Base-by-base conservation (phyloP, 2,797 vertebrate species). In the Fistularia tabacaria region DNA sequence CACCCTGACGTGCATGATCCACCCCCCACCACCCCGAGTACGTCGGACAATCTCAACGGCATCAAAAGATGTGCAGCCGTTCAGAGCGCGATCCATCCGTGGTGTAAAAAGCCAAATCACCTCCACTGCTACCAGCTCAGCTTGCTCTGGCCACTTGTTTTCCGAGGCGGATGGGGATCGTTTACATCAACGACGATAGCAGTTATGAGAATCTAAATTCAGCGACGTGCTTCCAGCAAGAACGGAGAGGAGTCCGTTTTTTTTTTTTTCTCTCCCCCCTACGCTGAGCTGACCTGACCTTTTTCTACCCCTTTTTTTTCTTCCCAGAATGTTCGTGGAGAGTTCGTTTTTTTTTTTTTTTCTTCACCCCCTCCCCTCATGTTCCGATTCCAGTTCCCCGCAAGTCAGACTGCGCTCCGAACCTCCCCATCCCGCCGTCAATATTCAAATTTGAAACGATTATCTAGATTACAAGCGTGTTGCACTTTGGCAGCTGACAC, bases 11-110 rank as follows among this genome's bases (percentile, higher is more conserved):
- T 54, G 56, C 63, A 73, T 52, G 38, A 54, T 65, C 49, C 64
- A 49, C 63, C 15, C 10, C 58, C 63, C 15, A 11, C 58, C 51
- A 74, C 50, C 52, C 66, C 53, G 70, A 57, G 76, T 67, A 46
- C 5, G 25, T 25, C 25, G 25, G 25, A 25, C 2, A 25, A 25
- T 25, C 25, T 25, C 25, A 25, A 25, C 25, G 25, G 25, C 25
- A 25, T 25, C 25, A 25, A 25, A 25, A 25, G 25, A 25, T 25
- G 25, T 25, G 25, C 25, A 25, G 5, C 25, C 2, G 25, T 25
- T 25, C 25, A 25, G 5, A 71, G 48, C 65, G 64, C 71, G 59
- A 74, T 57, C 74, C 40, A 73, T 74, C 59, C 64, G 68, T 73
- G 68, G 55, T 54, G 67, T n/a, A 75, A 54, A 67, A 54, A 63